Conservation (phyloP, 2,113 vertebrate species). For the Ivindomyrus marchei region DNA sequence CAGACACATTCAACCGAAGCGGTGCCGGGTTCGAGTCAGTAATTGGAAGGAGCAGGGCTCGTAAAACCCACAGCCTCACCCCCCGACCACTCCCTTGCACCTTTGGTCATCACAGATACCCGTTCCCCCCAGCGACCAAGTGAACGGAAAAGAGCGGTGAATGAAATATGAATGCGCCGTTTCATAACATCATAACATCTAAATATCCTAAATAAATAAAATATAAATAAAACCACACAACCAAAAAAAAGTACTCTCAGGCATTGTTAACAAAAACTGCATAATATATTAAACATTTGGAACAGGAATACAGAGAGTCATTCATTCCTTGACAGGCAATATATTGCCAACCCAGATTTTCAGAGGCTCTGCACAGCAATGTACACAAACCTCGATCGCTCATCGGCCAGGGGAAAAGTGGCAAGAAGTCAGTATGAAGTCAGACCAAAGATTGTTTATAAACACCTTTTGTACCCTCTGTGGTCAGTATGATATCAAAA, state of each 20-base stretch:
- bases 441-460: not conserved
- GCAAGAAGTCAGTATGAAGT: not conserved
- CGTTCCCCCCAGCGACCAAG: not conserved
- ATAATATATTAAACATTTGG: not conserved
- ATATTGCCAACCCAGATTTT: not conserved
- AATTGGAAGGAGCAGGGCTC: not conserved
- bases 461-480: not conserved
- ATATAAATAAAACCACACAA: not conserved
- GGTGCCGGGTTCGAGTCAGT: not conserved
- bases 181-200: constrained; percentile 13
- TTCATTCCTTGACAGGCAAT: not conserved
- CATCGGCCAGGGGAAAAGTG: not conserved
- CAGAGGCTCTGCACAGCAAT: not conserved
- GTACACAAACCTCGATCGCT: not conserved
- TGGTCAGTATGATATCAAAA: not conserved
- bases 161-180: constrained; percentile 51
- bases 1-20: not conserved
- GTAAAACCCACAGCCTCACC: not conserved
- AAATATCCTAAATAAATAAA: not conserved
- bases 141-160: not conserved
- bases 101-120: not conserved
- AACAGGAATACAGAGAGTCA: not conserved
- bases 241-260: not conserved
- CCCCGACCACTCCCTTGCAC: not conserved
- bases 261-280: not conserved